Evolutionary conservation across 37 sponge, comb jelly and placozoan genomes (phyloP), one percentile per base, ranked within the genome.

Genomic region (Geodia barretti): DNA sequence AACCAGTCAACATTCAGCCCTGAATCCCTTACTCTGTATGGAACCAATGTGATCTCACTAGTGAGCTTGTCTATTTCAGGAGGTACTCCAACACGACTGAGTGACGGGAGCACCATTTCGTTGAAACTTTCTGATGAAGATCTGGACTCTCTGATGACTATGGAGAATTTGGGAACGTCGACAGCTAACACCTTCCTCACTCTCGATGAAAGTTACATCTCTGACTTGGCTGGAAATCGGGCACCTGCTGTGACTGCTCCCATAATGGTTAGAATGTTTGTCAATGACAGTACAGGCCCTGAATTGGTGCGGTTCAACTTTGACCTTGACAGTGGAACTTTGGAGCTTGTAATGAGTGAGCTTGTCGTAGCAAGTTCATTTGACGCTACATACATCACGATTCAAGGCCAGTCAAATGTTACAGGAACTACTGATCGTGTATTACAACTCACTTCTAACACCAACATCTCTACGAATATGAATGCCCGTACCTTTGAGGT

Each of bases 81-180:
- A 30, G 97, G 94, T 8, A 64, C 40, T 39, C 34, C 73, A n/a
- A 83, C 76, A 25, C 77, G 92, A 38, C 80, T 89, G 24, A 58
- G 66, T 63, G 83, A 93, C 83, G 97, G 97, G 3, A 73, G 78
- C 54, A 82, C 79, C 35, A 59, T 96, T 29, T 62, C 77, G 4
- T 63, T 96, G 41, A 79, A 4, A 19, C 64, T 93, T 43, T 72
- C 86, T 4, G 39, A 74, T 30, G 40, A 35, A n/a, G 84, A 84
- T 60, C 42, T 96, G 2, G 93, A 96, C 61, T 39, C 65, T 2
- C 60, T 96, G 32, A 41, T 88, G 20, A 68, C 75, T 21, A 81
- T 39, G 24, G 43, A 72, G 31, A 68, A 70, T 25, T 66, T 84
- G 23, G 83, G 67, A n/a, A 75, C 83, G 1, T 36, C 68, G 34